Percentiles rank a stretch among this genome's conserved stretches.
phyloP scores from a whole-genome alignment of 1,140 invertebrate species.

The Whitmania pigra region DNA sequence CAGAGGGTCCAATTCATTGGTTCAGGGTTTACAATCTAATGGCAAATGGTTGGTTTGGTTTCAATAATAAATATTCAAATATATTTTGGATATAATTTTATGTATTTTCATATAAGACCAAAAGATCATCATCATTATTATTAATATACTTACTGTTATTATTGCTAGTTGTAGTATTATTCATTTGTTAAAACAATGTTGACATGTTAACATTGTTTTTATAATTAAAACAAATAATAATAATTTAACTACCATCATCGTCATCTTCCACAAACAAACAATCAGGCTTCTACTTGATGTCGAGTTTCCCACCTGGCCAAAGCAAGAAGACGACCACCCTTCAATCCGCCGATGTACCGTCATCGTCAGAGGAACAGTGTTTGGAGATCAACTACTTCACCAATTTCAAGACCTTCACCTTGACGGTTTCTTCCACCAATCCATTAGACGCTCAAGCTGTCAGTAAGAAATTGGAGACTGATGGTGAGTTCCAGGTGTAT shows the following conservation, averaged over 20 bases:
- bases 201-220: neutral
- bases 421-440: neutral
- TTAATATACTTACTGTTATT: neutral
- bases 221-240: neutral
- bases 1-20: slow-evolving; percentile 14
- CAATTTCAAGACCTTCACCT: neutral
- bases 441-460: neutral
- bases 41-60: neutral
- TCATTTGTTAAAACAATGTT: neutral
- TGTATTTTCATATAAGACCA: too few relatives aligned
- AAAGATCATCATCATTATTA: neutral
- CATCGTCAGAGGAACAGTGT: neutral
- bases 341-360: neutral
- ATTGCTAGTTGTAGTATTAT: neutral
- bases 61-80: too few relatives aligned
- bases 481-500: neutral
- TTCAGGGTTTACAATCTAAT: slow-evolving; percentile 9
- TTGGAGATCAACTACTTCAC: neutral
- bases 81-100: too few relatives aligned
- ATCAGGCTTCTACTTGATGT: neutral
- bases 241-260: too few relatives aligned
- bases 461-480: neutral
- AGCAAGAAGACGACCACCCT: neutral
- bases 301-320: neutral
- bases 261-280: neutral